Evolutionary conservation across 2,888 invertebrate species (phyloP), one percentile per base, ranked within the genome.

Genomic region (Pterostichus madidus): DNA sequence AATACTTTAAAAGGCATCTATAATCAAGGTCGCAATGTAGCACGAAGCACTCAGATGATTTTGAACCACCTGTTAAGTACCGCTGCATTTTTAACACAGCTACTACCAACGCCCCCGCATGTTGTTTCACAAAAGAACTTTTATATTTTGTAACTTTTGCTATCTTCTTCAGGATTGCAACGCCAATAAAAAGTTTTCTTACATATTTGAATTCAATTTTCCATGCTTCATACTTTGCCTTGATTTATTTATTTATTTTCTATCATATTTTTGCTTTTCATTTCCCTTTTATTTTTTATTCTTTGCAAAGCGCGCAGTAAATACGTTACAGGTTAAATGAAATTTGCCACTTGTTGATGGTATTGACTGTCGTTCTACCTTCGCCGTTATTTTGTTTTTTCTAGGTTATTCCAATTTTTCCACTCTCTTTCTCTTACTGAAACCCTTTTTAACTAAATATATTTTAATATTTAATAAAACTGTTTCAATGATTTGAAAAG

Each of bases 61-160:
- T 15, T 7, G 49, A 24, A 17, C 75, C 75, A 75, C 49, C 75
- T 75, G 75, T 75, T 75, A 75, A 75, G 75, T 75, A 75, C 75
- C 44, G 24, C 75, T 75, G 75, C 49, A 75, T 49, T 75, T 75
- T 61, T 75, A 49, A 49, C 75, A 44, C 49, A 75, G 31, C 61
- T 53, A 5, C 15, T 53, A 6, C 53, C 39, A 39, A 71, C 71
- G 15, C 39, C 39, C 39, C 39, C 39, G 39, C 39, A 39, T 39
- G 39, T 39, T 39, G 39, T 53, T 53, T 53, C 53, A 53, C 11
- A 6, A 39, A 15, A 5, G n/a, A 53, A 53, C 53, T 53, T 53
- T 53, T 53, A 53, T n/a, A 53, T 53, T 15, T 53, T 53, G 6
- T 53, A 53, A 53, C 53, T 53, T 15, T 53, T 53, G 53, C 53